phyloP scores from a whole-genome alignment of 2,888 invertebrate species.

The Drymonia ruficornis region DNA sequence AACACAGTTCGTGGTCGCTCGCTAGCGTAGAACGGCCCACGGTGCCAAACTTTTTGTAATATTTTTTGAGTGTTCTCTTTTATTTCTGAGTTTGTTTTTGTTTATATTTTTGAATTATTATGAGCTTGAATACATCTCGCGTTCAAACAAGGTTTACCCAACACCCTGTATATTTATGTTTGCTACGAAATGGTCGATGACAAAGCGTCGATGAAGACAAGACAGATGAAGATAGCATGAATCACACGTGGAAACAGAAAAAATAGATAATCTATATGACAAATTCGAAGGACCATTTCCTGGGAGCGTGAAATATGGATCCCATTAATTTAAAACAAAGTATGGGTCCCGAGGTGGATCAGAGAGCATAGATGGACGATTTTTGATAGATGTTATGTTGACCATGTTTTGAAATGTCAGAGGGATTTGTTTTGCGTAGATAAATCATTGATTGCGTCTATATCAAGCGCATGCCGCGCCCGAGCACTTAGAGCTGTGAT shows the following conservation, averaged over 20 bases:
- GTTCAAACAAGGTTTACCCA: too few relatives aligned
- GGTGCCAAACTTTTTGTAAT: too few relatives aligned
- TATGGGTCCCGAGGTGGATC: slow-evolving; percentile 63
- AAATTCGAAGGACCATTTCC: slow-evolving; percentile 69
- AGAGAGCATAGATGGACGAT: slow-evolving; percentile 57
- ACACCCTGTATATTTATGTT: slow-evolving; percentile 35
- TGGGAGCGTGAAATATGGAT: slow-evolving; percentile 64
- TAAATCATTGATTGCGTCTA: slow-evolving; percentile 8
- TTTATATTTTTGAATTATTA: too few relatives aligned
- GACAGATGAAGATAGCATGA: slow-evolving; percentile 53
- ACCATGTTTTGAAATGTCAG: slow-evolving; percentile 46
- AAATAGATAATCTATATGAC: slow-evolving; percentile 75
- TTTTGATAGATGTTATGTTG: slow-evolving; percentile 52
- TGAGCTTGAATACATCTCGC: too few relatives aligned
- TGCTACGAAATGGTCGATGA: slow-evolving; percentile 16
- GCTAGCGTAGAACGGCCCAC: too few relatives aligned
- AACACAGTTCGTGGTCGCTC: too few relatives aligned
- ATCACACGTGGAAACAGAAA: slow-evolving; percentile 63
- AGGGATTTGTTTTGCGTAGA: slow-evolving; percentile 21
- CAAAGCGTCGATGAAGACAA: slow-evolving; percentile 40
- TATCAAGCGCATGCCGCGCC: too few relatives aligned
- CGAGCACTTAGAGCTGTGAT: too few relatives aligned
- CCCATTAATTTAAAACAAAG: slow-evolving; percentile 74
- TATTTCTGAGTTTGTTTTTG: too few relatives aligned
- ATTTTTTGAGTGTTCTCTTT: too few relatives aligned